These are phyloP conservation scores for Astropecten irregularis DNA, from an alignment of 53 echinoderm and acorn worm species.

Conservation along the genomic window DNA sequence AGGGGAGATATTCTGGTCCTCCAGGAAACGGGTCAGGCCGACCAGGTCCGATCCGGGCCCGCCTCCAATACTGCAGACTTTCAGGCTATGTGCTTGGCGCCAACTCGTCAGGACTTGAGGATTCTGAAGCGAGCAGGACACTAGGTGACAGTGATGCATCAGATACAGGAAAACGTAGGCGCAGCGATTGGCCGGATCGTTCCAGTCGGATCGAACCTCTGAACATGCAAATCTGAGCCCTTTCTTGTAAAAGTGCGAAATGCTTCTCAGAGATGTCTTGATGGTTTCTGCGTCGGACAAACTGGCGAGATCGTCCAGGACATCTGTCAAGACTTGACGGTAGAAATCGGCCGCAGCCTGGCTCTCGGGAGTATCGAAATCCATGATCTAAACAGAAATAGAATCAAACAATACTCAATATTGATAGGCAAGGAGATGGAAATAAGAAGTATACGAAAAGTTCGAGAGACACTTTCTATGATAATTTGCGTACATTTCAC, in stretches of 20 bases:
- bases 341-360: not conserved
- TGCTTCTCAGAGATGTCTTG: not conserved
- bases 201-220: not conserved
- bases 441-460: not conserved
- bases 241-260: conserved; percentile 1
- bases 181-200: conserved; percentile 28
- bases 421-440: not conserved
- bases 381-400: not conserved
- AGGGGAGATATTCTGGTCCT: not conserved
- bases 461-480: not conserved
- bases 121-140: not conserved
- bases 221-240: not conserved
- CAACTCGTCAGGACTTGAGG: not conserved
- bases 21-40: conserved; percentile 20
- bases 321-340: not conserved
- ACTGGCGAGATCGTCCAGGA: not conserved
- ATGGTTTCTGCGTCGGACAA: not conserved
- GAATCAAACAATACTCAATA: not conserved
- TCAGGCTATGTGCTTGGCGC: not conserved
- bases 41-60: conserved; percentile 42
- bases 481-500: not conserved
- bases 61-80: conserved; percentile 37
- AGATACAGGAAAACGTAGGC: conserved; percentile 48
- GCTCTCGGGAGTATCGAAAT: not conserved
- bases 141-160: conserved; percentile 21